Base-by-base conservation (phyloP, 2,113 vertebrate species). In the Engystomops pustulosus region DNA sequence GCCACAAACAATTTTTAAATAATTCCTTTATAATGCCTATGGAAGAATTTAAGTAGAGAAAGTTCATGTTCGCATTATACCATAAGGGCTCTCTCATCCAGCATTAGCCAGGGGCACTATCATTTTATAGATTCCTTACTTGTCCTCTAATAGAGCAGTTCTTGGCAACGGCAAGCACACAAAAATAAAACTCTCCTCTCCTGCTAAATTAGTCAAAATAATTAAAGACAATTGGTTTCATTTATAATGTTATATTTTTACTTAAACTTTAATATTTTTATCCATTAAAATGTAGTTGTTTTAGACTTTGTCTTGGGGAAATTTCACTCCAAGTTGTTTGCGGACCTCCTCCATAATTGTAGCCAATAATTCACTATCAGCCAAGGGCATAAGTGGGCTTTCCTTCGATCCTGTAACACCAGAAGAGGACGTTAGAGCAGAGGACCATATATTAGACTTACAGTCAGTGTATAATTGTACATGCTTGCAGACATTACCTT, bases 281-380 rank as follows among this genome's bases (percentile, higher is more conserved):
- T 5, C 60, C 34, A 18, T 32, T 15, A n/a, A 18, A 65, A 30
- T 11, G 15, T 65, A 36, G 30, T 20, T 30, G 17, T 11, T 36
- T 82, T 3, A 82, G 36, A 6, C 41, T 78, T 20, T 67, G 45
- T 84, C 74, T 7, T 77, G 82, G 12, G 60, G 74, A 49, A 77
- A 87, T 87, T 3, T 49, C 44, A 96, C 92, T 8, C 95, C 95
- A 23, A 95, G 88, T 87, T 94, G 91, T 53, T 88, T 90, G 23
- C 94, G 92, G 25, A 90, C 89, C 85, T 96, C 95, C 2, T 97
- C 95, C 84, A 95, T 90, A 80, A 96, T 86, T 71, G 93, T 92
- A 10, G 91, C 92, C 79, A 97, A 86, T 41, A 93, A 91, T 49
- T 92, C 87, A 3, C 95, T 97, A 87, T 98, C 95, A 0, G 87